Percentiles rank a stretch among this genome's conserved stretches.
Evolutionary conservation across 2,888 invertebrate genomes (phyloP).

Genomic region (Xestia c-nigrum): DNA sequence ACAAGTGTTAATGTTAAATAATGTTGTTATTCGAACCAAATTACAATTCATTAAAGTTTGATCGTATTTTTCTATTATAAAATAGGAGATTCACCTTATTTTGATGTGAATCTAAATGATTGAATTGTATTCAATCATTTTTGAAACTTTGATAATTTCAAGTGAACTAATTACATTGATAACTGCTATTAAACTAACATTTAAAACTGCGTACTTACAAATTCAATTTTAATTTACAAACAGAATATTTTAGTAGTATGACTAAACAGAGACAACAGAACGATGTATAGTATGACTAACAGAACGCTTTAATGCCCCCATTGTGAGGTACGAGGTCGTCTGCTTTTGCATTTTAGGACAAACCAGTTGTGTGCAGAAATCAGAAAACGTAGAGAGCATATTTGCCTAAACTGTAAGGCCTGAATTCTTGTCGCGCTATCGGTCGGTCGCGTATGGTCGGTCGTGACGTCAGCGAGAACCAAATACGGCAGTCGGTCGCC

Average conservation of each 20-base stretch:
- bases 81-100: too few species aligned
- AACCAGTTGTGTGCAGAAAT: neutral
- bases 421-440: too few species aligned
- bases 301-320: neutral
- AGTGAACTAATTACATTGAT: neutral
- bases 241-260: conserved; percentile 5
- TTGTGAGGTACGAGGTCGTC: neutral
- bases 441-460: too few species aligned
- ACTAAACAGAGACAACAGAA: neutral
- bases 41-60: neutral
- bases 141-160: neutral
- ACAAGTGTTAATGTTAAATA: too few species aligned
- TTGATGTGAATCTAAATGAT: too few species aligned
- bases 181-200: neutral
- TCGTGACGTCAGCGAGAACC: too few species aligned
- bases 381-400: neutral
- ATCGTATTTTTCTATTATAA: neutral
- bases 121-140: neutral
- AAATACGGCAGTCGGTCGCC: too few species aligned
- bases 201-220: neutral
- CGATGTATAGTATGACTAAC: too few species aligned
- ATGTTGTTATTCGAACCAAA: neutral
- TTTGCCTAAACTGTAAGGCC: neutral
- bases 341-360: neutral
- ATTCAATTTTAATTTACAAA: conserved; percentile 9